Percentiles rank a stretch among this genome's conserved stretches.
Evolutionary conservation across 2,113 vertebrate genomes (phyloP).

Genomic region (Etheostoma spectabile): DNA sequence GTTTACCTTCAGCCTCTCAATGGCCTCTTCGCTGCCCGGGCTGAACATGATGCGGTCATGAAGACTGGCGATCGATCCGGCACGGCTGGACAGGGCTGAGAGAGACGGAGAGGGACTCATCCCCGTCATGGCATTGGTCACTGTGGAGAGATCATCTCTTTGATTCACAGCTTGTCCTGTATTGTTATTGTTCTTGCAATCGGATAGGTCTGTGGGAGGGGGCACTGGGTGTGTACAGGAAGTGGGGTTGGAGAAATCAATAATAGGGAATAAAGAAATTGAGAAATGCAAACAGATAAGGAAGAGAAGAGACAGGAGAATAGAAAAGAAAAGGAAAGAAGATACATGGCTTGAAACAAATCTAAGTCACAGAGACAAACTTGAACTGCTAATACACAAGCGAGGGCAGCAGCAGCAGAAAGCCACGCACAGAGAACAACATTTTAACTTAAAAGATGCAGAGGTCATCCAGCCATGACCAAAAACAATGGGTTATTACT

Average conservation of each 20-base stretch:
- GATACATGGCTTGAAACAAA: constrained; percentile 70
- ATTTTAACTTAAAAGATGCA: constrained; percentile 54
- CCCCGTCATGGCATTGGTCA: constrained; percentile 96
- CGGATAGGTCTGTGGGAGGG: constrained; percentile 84
- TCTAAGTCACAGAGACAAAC: constrained; percentile 57
- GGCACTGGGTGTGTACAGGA: constrained; percentile 45
- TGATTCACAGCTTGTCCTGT: constrained; percentile 86
- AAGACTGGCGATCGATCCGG: constrained; percentile 94
- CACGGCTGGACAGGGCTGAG: constrained; percentile 93
- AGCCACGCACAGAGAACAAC: constrained; percentile 34
- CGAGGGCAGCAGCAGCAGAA: constrained; percentile 49
- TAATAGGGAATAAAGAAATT: constrained; percentile 70
- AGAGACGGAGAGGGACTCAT: constrained; percentile 97
- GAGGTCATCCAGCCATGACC: constrained; percentile 38
- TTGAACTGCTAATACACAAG: constrained; percentile 42
- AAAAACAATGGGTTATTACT: constrained; percentile 35
- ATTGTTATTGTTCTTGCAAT: constrained; percentile 91
- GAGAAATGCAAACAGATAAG: constrained; percentile 70
- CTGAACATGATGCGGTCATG: constrained; percentile 97
- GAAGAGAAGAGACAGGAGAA: constrained; percentile 54
- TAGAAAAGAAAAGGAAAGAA: constrained; percentile 66
- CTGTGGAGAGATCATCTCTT: constrained; percentile 96
- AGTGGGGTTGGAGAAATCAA: constrained; percentile 64
- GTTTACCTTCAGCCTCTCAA: constrained; percentile 95
- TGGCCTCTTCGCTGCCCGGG: constrained; percentile 96